Evolutionary conservation across 2,797 vertebrate species (phyloP), one percentile per base, ranked within the genome.

Genomic region (Leucoraja ocellata): DNA sequence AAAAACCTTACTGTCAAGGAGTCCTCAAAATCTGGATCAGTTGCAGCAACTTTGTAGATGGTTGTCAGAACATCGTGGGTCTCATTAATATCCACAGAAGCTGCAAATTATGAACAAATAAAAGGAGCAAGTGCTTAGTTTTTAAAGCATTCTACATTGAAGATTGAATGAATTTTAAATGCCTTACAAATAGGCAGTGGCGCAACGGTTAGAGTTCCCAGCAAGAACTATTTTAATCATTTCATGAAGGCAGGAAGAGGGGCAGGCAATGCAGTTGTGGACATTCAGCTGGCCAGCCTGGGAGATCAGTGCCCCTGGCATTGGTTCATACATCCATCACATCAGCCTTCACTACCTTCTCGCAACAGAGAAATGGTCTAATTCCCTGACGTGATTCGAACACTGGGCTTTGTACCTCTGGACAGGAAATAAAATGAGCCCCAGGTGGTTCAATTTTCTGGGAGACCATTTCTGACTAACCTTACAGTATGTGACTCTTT

Each of bases 81-180:
- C 25, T 92, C 90, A 76, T 76, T 92, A 28, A 92, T 58, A 76
- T 74, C 73, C 25, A 92, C 71, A 54, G 90, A 92, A 2, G 71
- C 90, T 92, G 90, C 13, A 76, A 54, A 54, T 92, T 25, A 54
- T 28, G 39, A 76, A 74, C 25, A 74, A 73, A 91, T 39, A 74
- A 54, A 39, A 28, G 11, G 1, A 58, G 13, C 28, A 16, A n/a
- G 6, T n/a, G 25, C 2, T 76, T 71, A 58, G 4, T n/a, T 63
- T 36, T 68, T 28, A 84, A n/a, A 65, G 32, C 9, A 25, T n/a
- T 88, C 5, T 68, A 68, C 84, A 21, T 88, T 0, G 28, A 28
- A 68, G 61, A 21, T 88, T 0, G 28, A 28, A 84, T 6, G 14
- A 54, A 25, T 54, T 8, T 23, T 2, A 18, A 4, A 14, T 2